Evolutionary conservation across 2,888 invertebrate species (phyloP), one percentile per base, ranked within the genome.

Genomic region (Imbricaverruca yamaguchii): DNA sequence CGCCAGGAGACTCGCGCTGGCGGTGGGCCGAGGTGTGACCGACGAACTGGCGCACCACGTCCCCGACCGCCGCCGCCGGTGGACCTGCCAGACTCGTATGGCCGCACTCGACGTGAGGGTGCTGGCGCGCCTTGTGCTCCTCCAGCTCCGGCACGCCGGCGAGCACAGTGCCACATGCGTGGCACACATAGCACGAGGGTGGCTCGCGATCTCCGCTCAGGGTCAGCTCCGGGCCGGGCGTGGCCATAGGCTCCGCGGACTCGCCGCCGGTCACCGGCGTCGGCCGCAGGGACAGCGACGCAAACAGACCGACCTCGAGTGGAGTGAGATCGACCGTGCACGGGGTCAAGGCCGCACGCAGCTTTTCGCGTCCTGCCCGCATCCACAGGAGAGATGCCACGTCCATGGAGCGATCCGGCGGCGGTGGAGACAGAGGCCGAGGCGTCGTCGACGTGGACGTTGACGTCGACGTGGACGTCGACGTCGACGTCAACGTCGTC

Each of bases 131-230:
- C 87, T 95, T 94, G 87, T 97, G 97, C 80, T 93, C 92, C 83
- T 94, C 90, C 81, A 96, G 89, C n/a, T 91, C 90, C 85, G 92
- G 92, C 81, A 93, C 88, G 84, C 87, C 87, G 57, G 84, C 84
- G 83, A 88, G 92, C 86, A 92, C 92, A 67, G 91, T 90, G 55
- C 93, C 93, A 86, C 97, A 97, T 57, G 94, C 93, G 81, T 93
- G 93, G 87, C 97, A 97, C 11, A 97, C 91, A 86, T 93, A 95
- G 86, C 92, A 91, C 69, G 94, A 89, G 0, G 93, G 93, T 39
- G 94, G 90, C 21, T 93, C 92, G 94, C 94, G 95, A 86, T 94
- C 94, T 0, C 95, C 94, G 83, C 93, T 93, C 69, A 94, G 84
- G 2, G 39, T 39, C 18, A 85, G 85, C 18, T 18, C 6, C 53